Base-by-base conservation (phyloP, 1,140 invertebrate genomes). In the Parasteatoda tepidariorum region DNA sequence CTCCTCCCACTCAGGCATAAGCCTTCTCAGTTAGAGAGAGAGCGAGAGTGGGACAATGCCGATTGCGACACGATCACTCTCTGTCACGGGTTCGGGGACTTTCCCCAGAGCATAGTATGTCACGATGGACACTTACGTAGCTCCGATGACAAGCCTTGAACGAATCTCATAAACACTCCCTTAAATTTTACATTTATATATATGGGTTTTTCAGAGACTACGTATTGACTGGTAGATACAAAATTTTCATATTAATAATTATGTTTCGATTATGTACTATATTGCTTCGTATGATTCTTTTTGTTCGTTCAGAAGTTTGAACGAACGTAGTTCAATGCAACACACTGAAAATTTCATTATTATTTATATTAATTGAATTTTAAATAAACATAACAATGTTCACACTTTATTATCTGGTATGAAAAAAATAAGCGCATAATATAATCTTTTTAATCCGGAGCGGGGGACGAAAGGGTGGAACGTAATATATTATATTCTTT, bases 31-130 rank as follows among this genome's bases (percentile, higher is more conserved):
- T 13, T 24, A 11, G 0, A 13, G 22, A 4, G 15, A 41, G 66
- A 55, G 3, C 6, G 34, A 41, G 66, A 24, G 34, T 22, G 28
- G 66, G 34, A 68, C 66, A 48, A 2, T 15, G 31, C 66, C n/a
- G 2, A 1, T 48, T 68, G 24, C 24, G 24, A 24, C 31, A 18
- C 66, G 66, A 48, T 11, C 34, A 38, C 66, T 68, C 15, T 68
- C 34, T 38, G 38, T 15, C 66, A 30, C n/a, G n/a, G 66, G 66
- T 68, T 68, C 66, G 66, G 66, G 66, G 66, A 68, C 66, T 68
- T 68, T 68, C 24, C 66, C 66, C 66, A 68, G 66, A 68, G 38
- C 38, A 30, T 31, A 2, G 3, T 1, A 18, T 24, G 66, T 48
- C 34, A 48, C 5, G 3, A 0, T 13, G 9, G 34, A 68, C 66